Percentiles rank a stretch among this genome's conserved stretches.
These are phyloP conservation scores for Lissonota sp. DNA, from an alignment of 2,888 invertebrate genomes.

Conservation along the genomic window DNA sequence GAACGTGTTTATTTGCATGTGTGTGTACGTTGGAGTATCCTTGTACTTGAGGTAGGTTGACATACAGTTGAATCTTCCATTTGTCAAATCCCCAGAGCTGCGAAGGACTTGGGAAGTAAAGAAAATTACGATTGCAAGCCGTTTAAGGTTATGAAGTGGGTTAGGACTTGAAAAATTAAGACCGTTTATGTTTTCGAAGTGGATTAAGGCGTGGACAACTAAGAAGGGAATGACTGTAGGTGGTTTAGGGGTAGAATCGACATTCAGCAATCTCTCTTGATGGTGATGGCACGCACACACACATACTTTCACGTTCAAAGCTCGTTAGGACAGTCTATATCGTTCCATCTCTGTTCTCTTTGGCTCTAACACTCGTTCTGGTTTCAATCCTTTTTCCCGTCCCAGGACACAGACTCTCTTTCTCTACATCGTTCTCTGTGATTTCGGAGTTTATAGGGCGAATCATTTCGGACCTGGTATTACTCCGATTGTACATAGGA, in stretches of 20 bases:
- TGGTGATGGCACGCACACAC: constrained; percentile 36
- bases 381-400: neutral
- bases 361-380: constrained; percentile 6
- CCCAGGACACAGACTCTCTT: neutral
- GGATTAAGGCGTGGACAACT: neutral
- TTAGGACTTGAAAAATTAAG: no score
- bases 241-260: neutral
- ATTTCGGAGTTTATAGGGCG: constrained; percentile 55
- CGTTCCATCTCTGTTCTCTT: neutral
- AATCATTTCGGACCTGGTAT: constrained; percentile 3
- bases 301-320: constrained; percentile 28
- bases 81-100: no score
- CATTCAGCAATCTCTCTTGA: constrained; percentile 11
- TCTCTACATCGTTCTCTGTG: constrained; percentile 23
- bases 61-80: no score
- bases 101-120: no score
- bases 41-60: no score
- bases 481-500: constrained; percentile 12
- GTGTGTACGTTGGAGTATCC: neutral
- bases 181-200: neutral
- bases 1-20: constrained; percentile 12
- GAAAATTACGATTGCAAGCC: no score
- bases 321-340: constrained; percentile 43
- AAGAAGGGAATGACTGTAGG: no score
- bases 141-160: no score